These are phyloP conservation scores for Acleris laterana DNA, from an alignment of 2,888 invertebrate genomes.

Conservation along the genomic window DNA sequence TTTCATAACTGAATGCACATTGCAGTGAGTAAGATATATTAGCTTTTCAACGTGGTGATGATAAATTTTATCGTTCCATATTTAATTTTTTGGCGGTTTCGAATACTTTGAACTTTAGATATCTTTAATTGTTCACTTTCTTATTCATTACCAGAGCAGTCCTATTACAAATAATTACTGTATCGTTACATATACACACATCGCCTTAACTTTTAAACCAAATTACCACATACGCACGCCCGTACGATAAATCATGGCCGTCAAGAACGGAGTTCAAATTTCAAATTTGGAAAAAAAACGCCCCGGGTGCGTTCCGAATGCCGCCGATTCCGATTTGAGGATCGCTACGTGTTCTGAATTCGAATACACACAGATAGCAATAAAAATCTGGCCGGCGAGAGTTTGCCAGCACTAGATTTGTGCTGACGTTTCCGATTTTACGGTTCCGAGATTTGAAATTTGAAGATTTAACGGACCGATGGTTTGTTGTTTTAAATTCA, in stretches of 20 bases:
- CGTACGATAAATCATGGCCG: slow-evolving; percentile 36
- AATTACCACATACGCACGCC: slow-evolving; percentile 43
- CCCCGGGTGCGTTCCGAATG: slow-evolving; percentile 51
- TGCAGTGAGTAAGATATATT: too few relatives aligned
- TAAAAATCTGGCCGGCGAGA: slow-evolving; percentile 41
- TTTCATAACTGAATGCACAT: too few relatives aligned
- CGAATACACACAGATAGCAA: slow-evolving; percentile 39
- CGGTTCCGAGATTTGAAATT: slow-evolving; percentile 31
- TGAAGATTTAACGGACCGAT: slow-evolving; percentile 22
- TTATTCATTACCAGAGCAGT: neutral
- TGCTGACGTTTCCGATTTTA: slow-evolving; percentile 36
- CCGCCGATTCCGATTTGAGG: slow-evolving; percentile 49
- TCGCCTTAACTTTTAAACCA: slow-evolving; percentile 38
- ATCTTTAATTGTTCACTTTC: too few relatives aligned
- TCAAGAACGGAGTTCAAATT: slow-evolving; percentile 42
- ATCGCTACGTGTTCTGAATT: slow-evolving; percentile 55
- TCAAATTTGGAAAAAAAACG: slow-evolving; percentile 49
- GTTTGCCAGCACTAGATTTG: slow-evolving; percentile 35
- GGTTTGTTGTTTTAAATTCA: slow-evolving; percentile 26
- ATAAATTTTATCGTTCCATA: too few relatives aligned
- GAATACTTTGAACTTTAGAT: too few relatives aligned
- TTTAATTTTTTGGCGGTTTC: too few relatives aligned
- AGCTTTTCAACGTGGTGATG: too few relatives aligned
- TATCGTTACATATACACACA: slow-evolving; percentile 8
- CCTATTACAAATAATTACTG: neutral